Conservation (phyloP, 2,113 vertebrate species). For the Lasiurus cinereus region DNA sequence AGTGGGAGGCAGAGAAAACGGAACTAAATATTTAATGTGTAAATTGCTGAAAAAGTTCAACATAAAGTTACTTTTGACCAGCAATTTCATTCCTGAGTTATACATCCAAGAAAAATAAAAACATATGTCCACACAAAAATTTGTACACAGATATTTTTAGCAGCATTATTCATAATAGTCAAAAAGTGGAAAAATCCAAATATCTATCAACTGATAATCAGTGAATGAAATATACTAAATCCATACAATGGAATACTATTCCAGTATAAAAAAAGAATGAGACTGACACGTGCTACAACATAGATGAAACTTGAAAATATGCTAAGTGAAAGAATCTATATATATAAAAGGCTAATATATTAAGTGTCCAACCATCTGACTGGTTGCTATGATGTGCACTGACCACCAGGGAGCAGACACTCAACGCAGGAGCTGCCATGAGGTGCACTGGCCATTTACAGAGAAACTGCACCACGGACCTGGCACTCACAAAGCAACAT, state of each 20-base stretch:
- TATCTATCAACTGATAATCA: neutral
- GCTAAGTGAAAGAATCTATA: neutral
- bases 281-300: neutral
- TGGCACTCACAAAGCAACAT: too few species aligned
- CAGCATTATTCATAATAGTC: neutral
- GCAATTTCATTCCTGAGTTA: neutral
- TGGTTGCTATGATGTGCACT: too few species aligned
- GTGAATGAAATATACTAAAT: conserved; percentile 28
- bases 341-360: too few species aligned
- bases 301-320: neutral
- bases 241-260: neutral
- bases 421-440: too few species aligned
- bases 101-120: neutral
- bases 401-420: too few species aligned
- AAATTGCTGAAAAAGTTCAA: conserved; percentile 2
- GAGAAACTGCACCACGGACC: too few species aligned
- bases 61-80: conserved; percentile 13
- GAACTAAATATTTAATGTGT: neutral
- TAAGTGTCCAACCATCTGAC: too few species aligned
- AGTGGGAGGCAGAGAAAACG: neutral
- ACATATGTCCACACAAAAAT: neutral
- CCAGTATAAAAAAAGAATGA: neutral
- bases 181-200: neutral
- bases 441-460: too few species aligned
- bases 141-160: neutral